A percentile compares a stretch with the other conserved stretches of the same genome.
These are phyloP conservation scores for Erethizon dorsatum DNA, from an alignment of 2,797 vertebrate species.

Conservation along the genomic window DNA sequence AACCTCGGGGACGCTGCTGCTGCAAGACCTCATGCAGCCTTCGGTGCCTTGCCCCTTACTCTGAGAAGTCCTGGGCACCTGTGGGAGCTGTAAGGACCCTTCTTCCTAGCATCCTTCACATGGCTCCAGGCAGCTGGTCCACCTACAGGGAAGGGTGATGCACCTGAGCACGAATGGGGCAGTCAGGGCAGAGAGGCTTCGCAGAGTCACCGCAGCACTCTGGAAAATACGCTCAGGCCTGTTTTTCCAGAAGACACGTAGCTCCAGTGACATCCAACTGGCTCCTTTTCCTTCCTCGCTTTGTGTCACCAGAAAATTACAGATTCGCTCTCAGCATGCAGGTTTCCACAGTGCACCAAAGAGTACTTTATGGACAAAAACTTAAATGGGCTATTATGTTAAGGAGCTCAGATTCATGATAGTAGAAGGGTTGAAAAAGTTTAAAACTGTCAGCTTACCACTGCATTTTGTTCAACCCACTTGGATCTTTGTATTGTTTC, in stretches of 20 bases:
- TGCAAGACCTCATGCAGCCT: fast-evolving
- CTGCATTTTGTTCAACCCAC: background rate
- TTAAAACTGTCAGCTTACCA: background rate
- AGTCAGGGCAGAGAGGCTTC: fast-evolving
- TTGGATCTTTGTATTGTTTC: background rate
- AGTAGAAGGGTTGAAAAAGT: background rate
- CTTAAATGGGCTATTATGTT: fast-evolving
- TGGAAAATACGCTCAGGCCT: background rate
- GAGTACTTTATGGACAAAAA: background rate
- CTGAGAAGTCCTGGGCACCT: fast-evolving
- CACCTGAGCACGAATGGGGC: fast-evolving
- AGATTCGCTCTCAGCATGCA: fast-evolving
- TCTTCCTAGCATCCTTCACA: fast-evolving
- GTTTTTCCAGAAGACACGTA: background rate
- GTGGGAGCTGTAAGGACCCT: fast-evolving
- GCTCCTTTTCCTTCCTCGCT: background rate
- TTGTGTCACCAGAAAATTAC: fast-evolving
- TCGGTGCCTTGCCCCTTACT: no score
- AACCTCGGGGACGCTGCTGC: fast-evolving
- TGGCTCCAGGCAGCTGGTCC: fast-evolving
- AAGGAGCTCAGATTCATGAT: background rate
- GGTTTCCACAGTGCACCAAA: background rate
- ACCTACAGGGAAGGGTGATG: fast-evolving
- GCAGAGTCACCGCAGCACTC: fast-evolving
- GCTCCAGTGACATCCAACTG: fast-evolving